Base-by-base conservation (phyloP, 1,140 invertebrate genomes). In the Physella acuta region DNA sequence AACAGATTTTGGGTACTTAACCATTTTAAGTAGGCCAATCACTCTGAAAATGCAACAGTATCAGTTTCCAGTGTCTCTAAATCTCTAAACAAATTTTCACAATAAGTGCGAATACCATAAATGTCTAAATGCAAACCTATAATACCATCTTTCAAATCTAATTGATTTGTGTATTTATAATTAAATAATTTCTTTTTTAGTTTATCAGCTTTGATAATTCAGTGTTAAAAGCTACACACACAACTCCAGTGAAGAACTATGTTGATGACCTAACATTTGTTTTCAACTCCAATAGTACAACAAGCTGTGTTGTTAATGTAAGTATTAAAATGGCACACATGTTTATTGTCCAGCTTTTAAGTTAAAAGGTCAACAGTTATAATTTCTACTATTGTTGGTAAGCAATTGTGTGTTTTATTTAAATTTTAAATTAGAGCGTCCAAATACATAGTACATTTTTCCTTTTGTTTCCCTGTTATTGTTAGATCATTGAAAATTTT, bases 211-310 rank as follows among this genome's bases (percentile, higher is more conserved):
- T 69, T 20, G 34, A 49, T 31, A 44, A 39, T 1, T 65, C 51
- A 0, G 17, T 58, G 14, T 59, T 86, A 8, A 78, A 78, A 52
- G 84, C 81, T 28, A 85, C 74, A 2, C 86, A 87, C 63, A 79
- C 76, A 44, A 87, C 85, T 2, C 86, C 86, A 20, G 73, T 77
- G 3, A 75, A 81, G 31, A 65, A 78, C 16, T 87, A 85, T 71
- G 74, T 82, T 24, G 86, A 87, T 79, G 82, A 84, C 63, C 37
- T 87, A 51, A 80, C 75, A 26, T 85, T 86, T 69, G 81, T 74
- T 28, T 85, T 87, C 61, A 61, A 20, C 26, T 14, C 51, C 26
- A 72, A 70, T 20, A 59, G 67, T 26, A 56, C 60, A n/a, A 59
- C 65, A n/a, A 62, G 59, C 17, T 87, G 86, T 73, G 75, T 81